Evolutionary conservation across 2,113 vertebrate genomes (phyloP).

Genomic region (Menidia beryllina): DNA sequence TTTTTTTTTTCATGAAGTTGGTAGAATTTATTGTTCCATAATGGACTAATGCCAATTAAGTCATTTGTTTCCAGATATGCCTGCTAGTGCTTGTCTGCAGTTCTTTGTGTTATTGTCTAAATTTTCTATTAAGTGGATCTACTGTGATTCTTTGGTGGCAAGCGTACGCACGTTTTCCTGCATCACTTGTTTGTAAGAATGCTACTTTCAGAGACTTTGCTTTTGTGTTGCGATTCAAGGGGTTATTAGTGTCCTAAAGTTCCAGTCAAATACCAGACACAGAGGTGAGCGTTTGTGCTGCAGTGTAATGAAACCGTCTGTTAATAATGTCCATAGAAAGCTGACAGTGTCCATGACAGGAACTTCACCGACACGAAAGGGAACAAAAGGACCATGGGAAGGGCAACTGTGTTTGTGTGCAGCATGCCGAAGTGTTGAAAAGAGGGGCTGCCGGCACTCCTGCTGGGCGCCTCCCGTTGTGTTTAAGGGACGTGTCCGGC

Average conservation of each 20-base stretch:
- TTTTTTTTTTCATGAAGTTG: not conserved
- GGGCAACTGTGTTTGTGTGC: constrained; percentile 81
- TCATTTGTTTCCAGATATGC: constrained; percentile 12
- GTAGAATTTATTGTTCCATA: not conserved
- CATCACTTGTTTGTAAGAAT: constrained; percentile 26
- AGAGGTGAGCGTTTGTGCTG: constrained; percentile 13
- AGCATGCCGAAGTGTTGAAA: constrained; percentile 81
- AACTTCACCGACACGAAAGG: constrained; percentile 60
- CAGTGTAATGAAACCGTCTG: constrained; percentile 22
- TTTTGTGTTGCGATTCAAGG: constrained; percentile 21
- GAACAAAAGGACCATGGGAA: constrained; percentile 81
- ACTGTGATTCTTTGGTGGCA: constrained; percentile 58
- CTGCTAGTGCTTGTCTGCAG: constrained; percentile 54
- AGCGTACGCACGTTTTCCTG: constrained; percentile 65
- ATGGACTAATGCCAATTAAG: not conserved
- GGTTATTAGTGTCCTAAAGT: not conserved
- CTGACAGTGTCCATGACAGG: constrained; percentile 69
- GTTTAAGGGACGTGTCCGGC: constrained; percentile 84
- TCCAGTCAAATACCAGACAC: constrained; percentile 2
- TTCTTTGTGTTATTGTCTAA: constrained; percentile 59
- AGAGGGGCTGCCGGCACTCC: constrained; percentile 83
- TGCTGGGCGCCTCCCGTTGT: constrained; percentile 78
- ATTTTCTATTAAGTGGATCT: constrained; percentile 53
- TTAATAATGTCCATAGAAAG: constrained; percentile 55
- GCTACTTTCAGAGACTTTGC: constrained; percentile 20